phyloP scores from a whole-genome alignment of 1,140 invertebrate species.

The Drosophila suzukii region DNA sequence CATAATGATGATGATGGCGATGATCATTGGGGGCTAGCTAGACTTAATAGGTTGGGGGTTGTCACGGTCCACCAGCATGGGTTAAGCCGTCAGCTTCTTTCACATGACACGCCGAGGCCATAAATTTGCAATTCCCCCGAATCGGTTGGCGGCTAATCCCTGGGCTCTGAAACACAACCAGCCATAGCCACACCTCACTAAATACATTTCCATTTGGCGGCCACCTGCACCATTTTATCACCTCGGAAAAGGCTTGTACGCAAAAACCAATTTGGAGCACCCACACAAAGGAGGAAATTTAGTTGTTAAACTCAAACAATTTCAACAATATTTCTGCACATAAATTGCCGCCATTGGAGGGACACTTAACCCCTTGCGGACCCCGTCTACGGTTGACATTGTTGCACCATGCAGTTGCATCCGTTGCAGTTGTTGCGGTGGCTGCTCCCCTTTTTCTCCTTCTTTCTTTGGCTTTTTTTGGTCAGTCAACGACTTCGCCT shows the following conservation, averaged over 20 bases:
- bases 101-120: constrained; percentile 60
- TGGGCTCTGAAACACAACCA: constrained; percentile 30
- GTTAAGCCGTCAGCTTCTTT: constrained; percentile 58
- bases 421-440: constrained; percentile 58
- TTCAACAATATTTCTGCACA: constrained; percentile 76
- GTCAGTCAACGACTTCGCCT: constrained; percentile 48
- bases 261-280: constrained; percentile 76
- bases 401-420: constrained; percentile 65
- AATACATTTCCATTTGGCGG: constrained; percentile 45
- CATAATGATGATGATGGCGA: constrained; percentile 57
- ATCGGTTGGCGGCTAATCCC: constrained; percentile 42
- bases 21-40: constrained; percentile 35
- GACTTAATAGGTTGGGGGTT: constrained; percentile 28
- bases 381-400: constrained; percentile 55
- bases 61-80: constrained; percentile 13
- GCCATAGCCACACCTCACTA: constrained; percentile 43
- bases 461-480: constrained; percentile 39
- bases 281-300: constrained; percentile 68
- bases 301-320: constrained; percentile 80
- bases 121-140: constrained; percentile 55
- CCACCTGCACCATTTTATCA: constrained; percentile 75
- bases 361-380: constrained; percentile 33
- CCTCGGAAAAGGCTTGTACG: constrained; percentile 33
- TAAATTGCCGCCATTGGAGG: constrained; percentile 64
- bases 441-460: constrained; percentile 52